Percentiles rank a stretch among this genome's conserved stretches.
These are phyloP conservation scores for Hesperophylax magnus DNA, from an alignment of 1,140 invertebrate genomes.

Conservation along the genomic window DNA sequence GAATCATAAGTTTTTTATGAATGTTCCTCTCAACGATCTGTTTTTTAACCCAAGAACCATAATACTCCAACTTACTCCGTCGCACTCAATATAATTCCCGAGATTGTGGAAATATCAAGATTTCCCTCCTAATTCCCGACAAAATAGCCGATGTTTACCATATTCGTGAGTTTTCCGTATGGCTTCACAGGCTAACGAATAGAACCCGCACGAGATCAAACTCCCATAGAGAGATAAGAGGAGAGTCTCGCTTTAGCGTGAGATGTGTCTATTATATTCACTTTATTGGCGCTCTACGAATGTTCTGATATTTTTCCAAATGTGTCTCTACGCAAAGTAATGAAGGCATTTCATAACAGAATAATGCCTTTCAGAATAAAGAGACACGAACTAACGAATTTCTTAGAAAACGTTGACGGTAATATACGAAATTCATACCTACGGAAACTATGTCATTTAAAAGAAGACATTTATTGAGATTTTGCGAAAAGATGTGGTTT, in stretches of 20 bases:
- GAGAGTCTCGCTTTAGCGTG: neutral
- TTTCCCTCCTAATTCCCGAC: slow-evolving; percentile 15
- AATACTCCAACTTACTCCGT: neutral
- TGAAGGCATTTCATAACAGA: no score
- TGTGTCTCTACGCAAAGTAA: no score
- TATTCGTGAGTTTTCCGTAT: slow-evolving; percentile 3
- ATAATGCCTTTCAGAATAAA: no score
- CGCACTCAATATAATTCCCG: slow-evolving; percentile 14
- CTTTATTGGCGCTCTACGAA: neutral
- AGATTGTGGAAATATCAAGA: slow-evolving; percentile 22
- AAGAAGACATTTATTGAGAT: no score
- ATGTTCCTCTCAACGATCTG: no score
- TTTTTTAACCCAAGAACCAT: neutral
- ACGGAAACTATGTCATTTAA: no score
- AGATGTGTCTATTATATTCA: neutral
- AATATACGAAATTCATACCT: neutral
- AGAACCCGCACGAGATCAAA: slow-evolving; percentile 8
- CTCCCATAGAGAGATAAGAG: neutral
- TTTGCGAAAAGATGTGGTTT: no score
- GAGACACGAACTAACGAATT: neutral
- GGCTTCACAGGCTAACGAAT: neutral
- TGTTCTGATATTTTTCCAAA: no score
- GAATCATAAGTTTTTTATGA: no score
- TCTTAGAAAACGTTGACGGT: neutral
- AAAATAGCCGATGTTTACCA: slow-evolving; percentile 27